Evolutionary conservation across 2,888 invertebrate genomes (phyloP), one percentile per base, ranked within the genome.

Genomic region (Apamea monoglypha): DNA sequence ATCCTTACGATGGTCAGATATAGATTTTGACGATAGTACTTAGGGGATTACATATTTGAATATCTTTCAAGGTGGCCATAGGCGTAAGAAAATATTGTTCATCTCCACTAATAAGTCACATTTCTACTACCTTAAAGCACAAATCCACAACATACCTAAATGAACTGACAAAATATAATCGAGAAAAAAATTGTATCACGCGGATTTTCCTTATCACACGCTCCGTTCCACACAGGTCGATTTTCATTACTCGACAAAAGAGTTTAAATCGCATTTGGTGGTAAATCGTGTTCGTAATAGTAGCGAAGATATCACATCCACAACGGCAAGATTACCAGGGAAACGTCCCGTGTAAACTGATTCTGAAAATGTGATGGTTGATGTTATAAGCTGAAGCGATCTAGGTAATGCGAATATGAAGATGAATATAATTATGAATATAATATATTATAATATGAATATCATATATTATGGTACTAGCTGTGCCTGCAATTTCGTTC

Each of bases 301-400:
- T 80, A 82, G 74, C 61, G 74, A 86, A 90, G 74, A 84, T 88
- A 88, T 87, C 83, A 79, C 70, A 88, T 89, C 82, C 84, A 88
- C 85, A 86, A 86, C 84, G 72, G 67, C 74, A 88, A 82, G 89
- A 92, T 92, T 92, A 89, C 91, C 76, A 86, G 82, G 70, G 77
- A 83, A 92, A 88, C 88, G 90, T 88, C 76, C 88, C 91, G 87
- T 90, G 90, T 91, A 91, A 93, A 92, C 91, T 92, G 91, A 92
- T 93, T 93, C 87, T 85, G 86, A 74, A 74, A 78, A 53, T 78
- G 14, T 61, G 67, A 29, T 77, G 83, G 66, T 7, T 44, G 83
- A 73, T 53, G 61, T 59, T 56, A 76, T 10, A 70, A 14, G 66
- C 40, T 47, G 40, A 7, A 61, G 83, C 83, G 85, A 76, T 53